Conservation (phyloP, 2,113 vertebrate genomes). For the Corythaixoides concolor region DNA sequence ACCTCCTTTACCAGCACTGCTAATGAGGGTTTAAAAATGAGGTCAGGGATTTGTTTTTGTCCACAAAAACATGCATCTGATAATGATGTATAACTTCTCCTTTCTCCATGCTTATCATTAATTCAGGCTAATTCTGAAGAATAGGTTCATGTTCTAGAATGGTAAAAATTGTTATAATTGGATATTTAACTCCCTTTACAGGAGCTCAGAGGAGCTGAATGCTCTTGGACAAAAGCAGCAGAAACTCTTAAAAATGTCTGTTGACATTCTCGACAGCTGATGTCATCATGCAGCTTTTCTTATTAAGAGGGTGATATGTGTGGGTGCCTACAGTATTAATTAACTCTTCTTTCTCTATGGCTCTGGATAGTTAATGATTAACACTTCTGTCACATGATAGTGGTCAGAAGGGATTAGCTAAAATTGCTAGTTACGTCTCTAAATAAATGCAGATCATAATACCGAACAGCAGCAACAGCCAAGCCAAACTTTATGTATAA, state of each 20-base stretch:
- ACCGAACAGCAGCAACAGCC: background rate
- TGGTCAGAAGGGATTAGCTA: background rate
- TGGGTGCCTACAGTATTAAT: constrained; percentile 1
- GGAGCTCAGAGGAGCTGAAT: background rate
- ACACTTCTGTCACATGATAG: background rate
- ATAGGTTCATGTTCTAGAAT: constrained; percentile 20
- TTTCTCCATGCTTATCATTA: background rate
- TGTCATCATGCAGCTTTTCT: background rate
- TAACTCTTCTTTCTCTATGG: background rate
- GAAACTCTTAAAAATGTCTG: constrained; percentile 15
- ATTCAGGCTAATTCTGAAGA: constrained; percentile 40
- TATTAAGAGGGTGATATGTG: background rate
- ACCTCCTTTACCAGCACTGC: background rate
- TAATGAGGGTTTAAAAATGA: constrained; percentile 31
- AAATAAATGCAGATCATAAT: background rate
- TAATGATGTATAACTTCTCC: constrained; percentile 23
- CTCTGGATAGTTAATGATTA: background rate
- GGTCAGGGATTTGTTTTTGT: background rate
- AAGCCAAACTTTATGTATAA: background rate
- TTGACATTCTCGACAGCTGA: background rate
- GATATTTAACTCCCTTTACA: constrained; percentile 36
- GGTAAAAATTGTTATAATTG: constrained; percentile 59
- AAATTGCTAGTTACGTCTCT: background rate
- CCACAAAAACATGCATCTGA: background rate
- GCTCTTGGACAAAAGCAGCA: background rate